Conservation (phyloP, 1,140 invertebrate genomes). For the Nixonia krombeini region DNA sequence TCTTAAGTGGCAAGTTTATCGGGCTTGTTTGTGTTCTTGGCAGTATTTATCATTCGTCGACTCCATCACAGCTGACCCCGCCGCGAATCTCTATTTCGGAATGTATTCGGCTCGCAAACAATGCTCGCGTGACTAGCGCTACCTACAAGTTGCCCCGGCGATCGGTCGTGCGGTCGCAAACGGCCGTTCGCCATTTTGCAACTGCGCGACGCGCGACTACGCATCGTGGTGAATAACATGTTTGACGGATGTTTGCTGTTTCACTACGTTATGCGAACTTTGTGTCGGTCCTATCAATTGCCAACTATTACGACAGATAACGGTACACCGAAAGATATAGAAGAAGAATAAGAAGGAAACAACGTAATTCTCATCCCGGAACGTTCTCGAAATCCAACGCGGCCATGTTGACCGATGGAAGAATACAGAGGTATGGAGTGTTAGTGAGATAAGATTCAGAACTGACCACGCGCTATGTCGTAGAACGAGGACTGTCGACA, state of each 20-base stretch:
- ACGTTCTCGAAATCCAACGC: constrained; percentile 14
- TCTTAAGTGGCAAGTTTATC: background rate
- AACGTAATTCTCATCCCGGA: constrained; percentile 16
- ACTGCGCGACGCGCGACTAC: too few relatives aligned
- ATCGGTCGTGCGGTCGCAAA: constrained; percentile 8
- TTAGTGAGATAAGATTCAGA: constrained; percentile 35
- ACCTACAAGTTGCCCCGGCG: constrained; percentile 16
- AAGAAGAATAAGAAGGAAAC: too few relatives aligned
- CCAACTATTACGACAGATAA: constrained; percentile 33
- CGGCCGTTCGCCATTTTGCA: too few relatives aligned
- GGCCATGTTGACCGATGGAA: constrained; percentile 29
- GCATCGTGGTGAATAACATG: too few relatives aligned
- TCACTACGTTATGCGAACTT: constrained; percentile 40
- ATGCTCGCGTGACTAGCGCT: constrained; percentile 20
- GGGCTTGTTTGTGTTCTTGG: constrained; percentile 14
- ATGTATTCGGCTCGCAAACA: constrained; percentile 25
- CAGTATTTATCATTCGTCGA: constrained; percentile 46
- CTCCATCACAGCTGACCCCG: constrained; percentile 61
- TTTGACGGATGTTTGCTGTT: too few relatives aligned
- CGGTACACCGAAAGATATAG: constrained; percentile 39
- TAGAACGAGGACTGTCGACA: background rate
- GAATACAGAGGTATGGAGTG: constrained; percentile 47
- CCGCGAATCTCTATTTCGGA: constrained; percentile 11
- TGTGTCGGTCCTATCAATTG: constrained; percentile 40
- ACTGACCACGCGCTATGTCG: constrained; percentile 11